phyloP scores from a whole-genome alignment of 1,140 invertebrate species.

The Triops longicaudatus region DNA sequence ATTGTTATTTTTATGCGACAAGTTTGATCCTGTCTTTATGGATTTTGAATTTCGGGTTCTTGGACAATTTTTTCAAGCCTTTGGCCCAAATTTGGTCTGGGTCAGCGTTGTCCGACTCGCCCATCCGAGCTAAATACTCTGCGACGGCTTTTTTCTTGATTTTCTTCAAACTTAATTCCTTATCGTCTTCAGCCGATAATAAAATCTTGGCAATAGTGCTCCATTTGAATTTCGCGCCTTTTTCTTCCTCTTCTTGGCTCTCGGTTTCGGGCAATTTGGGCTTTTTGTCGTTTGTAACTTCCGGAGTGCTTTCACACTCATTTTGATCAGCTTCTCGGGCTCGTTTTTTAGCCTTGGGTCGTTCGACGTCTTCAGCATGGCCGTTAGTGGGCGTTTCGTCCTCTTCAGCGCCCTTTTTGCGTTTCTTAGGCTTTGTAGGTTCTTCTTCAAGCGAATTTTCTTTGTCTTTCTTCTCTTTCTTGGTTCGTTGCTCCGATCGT shows the following conservation, averaged over 20 bases:
- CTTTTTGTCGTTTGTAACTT: background rate
- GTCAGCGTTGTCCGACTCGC: conserved; percentile 1
- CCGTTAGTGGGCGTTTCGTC: conserved; percentile 18
- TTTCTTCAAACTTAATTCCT: conserved; percentile 26
- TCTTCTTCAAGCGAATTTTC: conserved; percentile 29
- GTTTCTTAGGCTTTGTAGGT: background rate
- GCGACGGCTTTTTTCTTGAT: conserved; percentile 23
- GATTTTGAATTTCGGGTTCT: conserved; percentile 27
- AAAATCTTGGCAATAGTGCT: conserved; percentile 20
- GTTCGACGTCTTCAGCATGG: background rate
- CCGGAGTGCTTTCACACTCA: background rate
- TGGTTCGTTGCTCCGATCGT: background rate
- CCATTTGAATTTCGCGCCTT: conserved; percentile 24
- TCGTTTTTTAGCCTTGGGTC: background rate
- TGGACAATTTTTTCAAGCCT: conserved; percentile 23
- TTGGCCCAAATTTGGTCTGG: conserved; percentile 24
- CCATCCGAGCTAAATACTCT: conserved; percentile 14
- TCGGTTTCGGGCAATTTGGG: background rate
- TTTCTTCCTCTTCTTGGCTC: background rate
- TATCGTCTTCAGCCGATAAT: conserved; percentile 21
- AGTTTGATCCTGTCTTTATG: conserved; percentile 28
- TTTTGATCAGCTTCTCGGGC: background rate
- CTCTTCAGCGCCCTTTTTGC: conserved; percentile 19
- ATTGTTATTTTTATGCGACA: background rate
- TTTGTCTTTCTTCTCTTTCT: conserved; percentile 28